Evolutionary conservation across 2,888 invertebrate species (phyloP), one percentile per base, ranked within the genome.

Genomic region (Chirona hameri): DNA sequence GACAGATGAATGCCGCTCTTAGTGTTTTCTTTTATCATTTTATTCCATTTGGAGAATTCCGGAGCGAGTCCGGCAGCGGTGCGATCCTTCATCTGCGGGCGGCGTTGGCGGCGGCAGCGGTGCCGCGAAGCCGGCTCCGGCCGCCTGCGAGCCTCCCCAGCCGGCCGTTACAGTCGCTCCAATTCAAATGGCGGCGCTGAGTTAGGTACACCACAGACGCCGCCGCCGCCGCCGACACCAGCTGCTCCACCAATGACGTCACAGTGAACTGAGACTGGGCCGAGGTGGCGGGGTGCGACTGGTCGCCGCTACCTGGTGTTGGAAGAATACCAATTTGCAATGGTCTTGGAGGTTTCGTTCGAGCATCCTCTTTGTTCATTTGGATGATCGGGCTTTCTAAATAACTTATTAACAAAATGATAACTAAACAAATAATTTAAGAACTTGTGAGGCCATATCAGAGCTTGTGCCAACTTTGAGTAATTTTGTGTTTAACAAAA

Each of bases 21-120:
- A 39, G 24, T 31, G 31, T 31, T 76, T 76, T 76, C 76, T 76
- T 76, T 31, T 76, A 76, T 76, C 76, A 76, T 76, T 76, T 76
- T 31, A 76, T 76, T 76, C 76, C 76, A 76, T 76, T 76, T 76
- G 76, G 24, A 21, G 29, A 76, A 76, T 76, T 76, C 76, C 39
- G 21, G 39, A 21, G 76, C 4, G 76, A 7, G 39, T 21, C 14
- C 24, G 39, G 31, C 76, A 0, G 39, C 7, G 27, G 39, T 1
- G 24, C 12, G 31, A 27, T 76, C 10, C 15, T 18, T 76, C 76
- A 76, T 76, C 76, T 10, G 39, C 10, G 31, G 76, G n/a, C 48
- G 48, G n/a, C 18, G 57, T 21, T 14, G 57, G 18, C 29, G 72
- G 27, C 7, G 65, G 27, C 9, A 18, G 15, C 65, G 60, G 72